Conservation (phyloP, 2,113 vertebrate species). For the Oreochromis spilurus region DNA sequence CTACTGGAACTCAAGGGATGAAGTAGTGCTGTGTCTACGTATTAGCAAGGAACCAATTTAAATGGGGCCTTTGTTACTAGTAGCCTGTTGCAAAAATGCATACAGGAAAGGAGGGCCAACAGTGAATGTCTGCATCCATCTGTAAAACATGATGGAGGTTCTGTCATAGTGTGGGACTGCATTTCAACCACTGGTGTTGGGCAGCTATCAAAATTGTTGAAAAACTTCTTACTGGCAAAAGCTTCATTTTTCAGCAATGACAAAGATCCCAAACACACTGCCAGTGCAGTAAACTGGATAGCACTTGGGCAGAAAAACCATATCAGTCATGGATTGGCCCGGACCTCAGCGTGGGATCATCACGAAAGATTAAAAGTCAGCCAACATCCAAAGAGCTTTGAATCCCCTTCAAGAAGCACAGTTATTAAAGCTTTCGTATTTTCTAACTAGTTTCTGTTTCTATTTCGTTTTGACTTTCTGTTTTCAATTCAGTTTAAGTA, state of each 20-base stretch:
- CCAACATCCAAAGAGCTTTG: neutral
- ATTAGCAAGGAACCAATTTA: neutral
- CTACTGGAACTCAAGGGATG: neutral
- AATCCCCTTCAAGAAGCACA: neutral
- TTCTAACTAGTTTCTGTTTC: neutral
- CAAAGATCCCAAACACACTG: neutral
- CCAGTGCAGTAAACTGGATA: neutral
- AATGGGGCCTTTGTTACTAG: neutral
- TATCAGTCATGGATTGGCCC: neutral
- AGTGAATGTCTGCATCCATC: neutral
- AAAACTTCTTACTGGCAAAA: neutral
- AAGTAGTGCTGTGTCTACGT: neutral
- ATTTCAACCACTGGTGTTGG: neutral
- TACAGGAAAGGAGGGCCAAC: neutral
- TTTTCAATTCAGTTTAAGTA: neutral
- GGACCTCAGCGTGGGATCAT: neutral
- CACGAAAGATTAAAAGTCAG: neutral
- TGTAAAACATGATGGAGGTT: neutral
- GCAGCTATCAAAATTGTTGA: neutral
- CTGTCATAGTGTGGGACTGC: neutral
- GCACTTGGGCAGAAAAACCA: neutral
- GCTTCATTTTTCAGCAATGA: neutral
- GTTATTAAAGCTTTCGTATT: neutral
- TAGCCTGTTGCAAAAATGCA: neutral
- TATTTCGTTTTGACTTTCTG: neutral